Evolutionary conservation across 2,797 vertebrate species (phyloP).

Genomic region (Sebastes glaucus): DNA sequence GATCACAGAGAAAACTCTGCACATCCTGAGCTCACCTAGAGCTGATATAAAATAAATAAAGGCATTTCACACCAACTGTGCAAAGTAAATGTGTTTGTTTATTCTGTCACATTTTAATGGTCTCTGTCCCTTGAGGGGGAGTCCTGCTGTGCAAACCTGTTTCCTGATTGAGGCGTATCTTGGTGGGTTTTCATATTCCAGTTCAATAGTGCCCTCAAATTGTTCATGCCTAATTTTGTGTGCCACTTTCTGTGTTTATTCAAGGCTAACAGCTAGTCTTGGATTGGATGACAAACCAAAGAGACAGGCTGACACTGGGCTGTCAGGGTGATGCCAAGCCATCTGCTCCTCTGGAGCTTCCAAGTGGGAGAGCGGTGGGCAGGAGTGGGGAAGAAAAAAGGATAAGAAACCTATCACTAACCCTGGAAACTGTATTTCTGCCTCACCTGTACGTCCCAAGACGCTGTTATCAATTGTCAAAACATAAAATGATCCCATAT

Average conservation of each 20-base stretch:
- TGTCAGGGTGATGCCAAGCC: slow-evolving; percentile 78
- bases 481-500: neutral
- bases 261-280: slow-evolving; percentile 69
- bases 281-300: slow-evolving; percentile 71
- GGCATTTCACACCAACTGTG: slow-evolving; percentile 70
- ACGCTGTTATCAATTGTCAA: neutral
- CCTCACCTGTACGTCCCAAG: neutral
- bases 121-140: slow-evolving; percentile 52
- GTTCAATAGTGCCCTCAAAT: slow-evolving; percentile 66
- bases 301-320: slow-evolving; percentile 70
- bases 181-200: slow-evolving; percentile 54
- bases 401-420: slow-evolving; percentile 31
- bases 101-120: slow-evolving; percentile 77
- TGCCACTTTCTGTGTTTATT: slow-evolving; percentile 75
- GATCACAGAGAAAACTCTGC: slow-evolving; percentile 55
- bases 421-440: slow-evolving; percentile 13
- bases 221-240: slow-evolving; percentile 68
- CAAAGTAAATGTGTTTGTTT: slow-evolving; percentile 76
- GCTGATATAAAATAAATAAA: slow-evolving; percentile 63
- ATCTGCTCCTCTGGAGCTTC: slow-evolving; percentile 77
- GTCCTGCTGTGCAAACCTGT: slow-evolving; percentile 65
- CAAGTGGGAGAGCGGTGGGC: slow-evolving; percentile 54
- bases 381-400: slow-evolving; percentile 26
- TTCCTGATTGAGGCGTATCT: slow-evolving; percentile 65
- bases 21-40: slow-evolving; percentile 59